Conservation (phyloP, 2,797 vertebrate genomes). For the Craterocephalus amniculus region DNA sequence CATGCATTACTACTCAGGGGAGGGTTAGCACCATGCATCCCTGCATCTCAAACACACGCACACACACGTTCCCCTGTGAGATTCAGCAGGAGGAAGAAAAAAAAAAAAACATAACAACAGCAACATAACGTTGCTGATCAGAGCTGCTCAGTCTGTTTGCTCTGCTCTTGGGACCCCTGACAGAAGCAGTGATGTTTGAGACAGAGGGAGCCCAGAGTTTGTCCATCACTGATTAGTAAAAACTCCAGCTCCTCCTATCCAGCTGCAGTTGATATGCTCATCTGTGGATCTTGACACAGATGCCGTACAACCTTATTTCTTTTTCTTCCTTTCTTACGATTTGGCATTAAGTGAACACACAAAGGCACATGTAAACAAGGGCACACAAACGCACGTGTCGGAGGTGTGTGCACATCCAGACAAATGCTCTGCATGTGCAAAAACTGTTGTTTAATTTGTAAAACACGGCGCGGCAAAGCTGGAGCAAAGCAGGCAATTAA, state of each 20-base stretch:
- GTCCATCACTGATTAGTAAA: constrained; percentile 82
- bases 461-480: constrained; percentile 74
- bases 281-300: constrained; percentile 60
- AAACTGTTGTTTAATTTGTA: constrained; percentile 81
- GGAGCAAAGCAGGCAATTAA: constrained; percentile 84
- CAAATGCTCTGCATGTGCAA: constrained; percentile 50
- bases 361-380: constrained; percentile 46
- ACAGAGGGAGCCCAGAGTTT: constrained; percentile 69
- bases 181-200: constrained; percentile 74
- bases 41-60: constrained; percentile 80
- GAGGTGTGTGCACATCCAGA: constrained; percentile 23
- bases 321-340: constrained; percentile 47
- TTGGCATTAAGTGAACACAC: constrained; percentile 49
- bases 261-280: constrained; percentile 58
- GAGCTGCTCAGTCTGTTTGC: constrained; percentile 73
- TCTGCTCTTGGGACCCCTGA: constrained; percentile 71
- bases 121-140: constrained; percentile 78
- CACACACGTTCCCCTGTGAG: constrained; percentile 65
- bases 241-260: constrained; percentile 57
- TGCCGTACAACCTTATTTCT: constrained; percentile 28
- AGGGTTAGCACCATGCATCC: constrained; percentile 79
- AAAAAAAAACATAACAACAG: constrained; percentile 47
- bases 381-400: constrained; percentile 28
- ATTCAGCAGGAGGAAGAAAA: constrained; percentile 46
- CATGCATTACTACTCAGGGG: constrained; percentile 85